These are phyloP conservation scores for Drosophila asahinai DNA, from an alignment of 1,140 invertebrate genomes.

Conservation along the genomic window DNA sequence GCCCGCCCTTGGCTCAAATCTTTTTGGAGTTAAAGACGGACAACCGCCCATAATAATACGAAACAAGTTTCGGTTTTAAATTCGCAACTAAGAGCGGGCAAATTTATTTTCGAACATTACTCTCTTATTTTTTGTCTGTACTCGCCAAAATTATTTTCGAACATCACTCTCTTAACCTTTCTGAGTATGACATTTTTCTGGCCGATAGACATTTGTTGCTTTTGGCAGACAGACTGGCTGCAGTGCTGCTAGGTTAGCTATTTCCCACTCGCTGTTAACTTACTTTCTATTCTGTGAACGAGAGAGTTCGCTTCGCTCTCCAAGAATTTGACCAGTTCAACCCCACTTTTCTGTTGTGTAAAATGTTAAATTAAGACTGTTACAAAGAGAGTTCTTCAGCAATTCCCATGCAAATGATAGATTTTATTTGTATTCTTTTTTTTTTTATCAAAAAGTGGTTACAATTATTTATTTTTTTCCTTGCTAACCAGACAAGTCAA, in stretches of 20 bases:
- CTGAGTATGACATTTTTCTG: neutral
- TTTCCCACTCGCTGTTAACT: too few relatives aligned
- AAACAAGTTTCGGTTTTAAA: conserved; percentile 62
- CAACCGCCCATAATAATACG: conserved; percentile 57
- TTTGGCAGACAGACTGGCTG: conserved; percentile 44
- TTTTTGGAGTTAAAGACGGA: conserved; percentile 45
- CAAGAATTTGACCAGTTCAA: too few relatives aligned
- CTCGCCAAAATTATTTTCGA: conserved; percentile 40
- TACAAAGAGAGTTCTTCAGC: too few relatives aligned
- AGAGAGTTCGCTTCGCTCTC: too few relatives aligned
- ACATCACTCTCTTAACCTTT: conserved; percentile 11
- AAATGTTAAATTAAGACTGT: too few relatives aligned
- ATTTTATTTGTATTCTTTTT: too few relatives aligned
- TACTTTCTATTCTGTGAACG: too few relatives aligned
- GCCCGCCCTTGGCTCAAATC: conserved; percentile 81
- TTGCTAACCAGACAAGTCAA: too few relatives aligned
- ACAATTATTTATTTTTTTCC: too few relatives aligned
- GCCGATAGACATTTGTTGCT: conserved; percentile 70
- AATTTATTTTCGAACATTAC: conserved; percentile 35
- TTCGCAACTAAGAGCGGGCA: conserved; percentile 24
- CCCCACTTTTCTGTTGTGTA: too few relatives aligned
- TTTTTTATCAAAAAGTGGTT: too few relatives aligned
- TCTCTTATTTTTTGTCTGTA: conserved; percentile 10
- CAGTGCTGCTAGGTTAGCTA: neutral
- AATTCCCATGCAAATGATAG: too few relatives aligned